Evolutionary conservation across 2,888 invertebrate genomes (phyloP), one percentile per base, ranked within the genome.

Genomic region (Dorcus parallelipipedus): DNA sequence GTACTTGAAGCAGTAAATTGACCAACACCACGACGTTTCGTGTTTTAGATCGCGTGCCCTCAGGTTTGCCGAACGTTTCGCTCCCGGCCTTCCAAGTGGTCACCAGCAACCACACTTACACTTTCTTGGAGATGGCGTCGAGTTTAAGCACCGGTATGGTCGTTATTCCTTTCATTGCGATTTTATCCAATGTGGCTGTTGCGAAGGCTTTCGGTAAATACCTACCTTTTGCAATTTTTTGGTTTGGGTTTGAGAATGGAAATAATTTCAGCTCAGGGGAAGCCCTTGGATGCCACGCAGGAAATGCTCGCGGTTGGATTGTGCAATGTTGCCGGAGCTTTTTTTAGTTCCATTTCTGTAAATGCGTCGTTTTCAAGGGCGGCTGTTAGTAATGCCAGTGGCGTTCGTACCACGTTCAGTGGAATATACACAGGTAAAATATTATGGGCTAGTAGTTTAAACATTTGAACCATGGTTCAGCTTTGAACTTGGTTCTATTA

Each of bases 171-270:
- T 75, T 92, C 23, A 82, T 93, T 23, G 88, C 88, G 1, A 84
- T 92, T 56, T 83, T 93, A 48, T 89, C 89, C 52, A 89, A 90
- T 66, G 86, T 92, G 43, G 91, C 92, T 2, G 91, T 93, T 62
- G 91, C 90, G n/a, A 92, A 91, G 78, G 87, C 90, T 55, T 92
- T 92, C 76, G 85, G 91, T 91, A 80, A 84, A 85, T 81, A 45
- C 3, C 50, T 50, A n/a, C 14, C 14, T 47, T 49, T 42, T 2
- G 14, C 5, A 3, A 7, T 33, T 33, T 33, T 33, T 33, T 33
- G 5, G 26, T 33, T 33, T 33, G 3, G 26, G 6, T 33, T 33
- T 7, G 45, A 20, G 7, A 17, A 20, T 45, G 17, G 1, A 9
- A 20, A 43, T 14, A n/a, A 17, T 60, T 72, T 57, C 77, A 88